A percentile compares a stretch with the other conserved stretches of the same genome.
These are phyloP conservation scores for Sanderia malayensis DNA, from an alignment of 30 jellyfish, hydroid and myxozoan genomes.

Conservation along the genomic window DNA sequence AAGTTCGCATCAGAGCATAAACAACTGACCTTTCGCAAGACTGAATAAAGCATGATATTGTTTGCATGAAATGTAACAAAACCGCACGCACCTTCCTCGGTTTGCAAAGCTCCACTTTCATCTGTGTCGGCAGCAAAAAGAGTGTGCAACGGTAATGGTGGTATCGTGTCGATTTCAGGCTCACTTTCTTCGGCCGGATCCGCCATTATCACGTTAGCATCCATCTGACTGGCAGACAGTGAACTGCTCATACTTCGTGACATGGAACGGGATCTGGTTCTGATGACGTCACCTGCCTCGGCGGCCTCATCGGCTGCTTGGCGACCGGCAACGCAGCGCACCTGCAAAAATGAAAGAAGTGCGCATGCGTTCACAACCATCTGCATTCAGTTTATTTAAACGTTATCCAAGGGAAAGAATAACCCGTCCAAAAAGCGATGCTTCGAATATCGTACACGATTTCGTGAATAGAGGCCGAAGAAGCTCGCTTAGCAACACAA, in stretches of 20 bases:
- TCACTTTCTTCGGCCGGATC: constrained; percentile 37
- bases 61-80: not conserved
- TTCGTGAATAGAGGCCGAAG: no score
- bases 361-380: no score
- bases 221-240: constrained; percentile 65
- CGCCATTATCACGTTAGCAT: constrained; percentile 11
- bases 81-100: constrained; percentile 19
- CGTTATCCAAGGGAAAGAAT: no score
- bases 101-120: constrained; percentile 72
- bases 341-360: constrained; percentile 38
- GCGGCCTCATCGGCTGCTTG: constrained; percentile 89
- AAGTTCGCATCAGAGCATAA: no score
- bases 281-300: constrained; percentile 83
- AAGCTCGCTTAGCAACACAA: no score
- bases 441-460: no score
- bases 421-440: no score
- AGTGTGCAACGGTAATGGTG: constrained; percentile 80
- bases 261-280: constrained; percentile 71
- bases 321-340: constrained; percentile 94
- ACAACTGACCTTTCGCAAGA: no score
- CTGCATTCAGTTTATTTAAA: no score
- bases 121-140: constrained; percentile 79
- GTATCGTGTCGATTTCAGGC: constrained; percentile 61
- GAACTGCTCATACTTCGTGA: constrained; percentile 79
- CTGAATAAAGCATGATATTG: no score